Percentiles rank a stretch among this genome's conserved stretches.
Evolutionary conservation across 2,888 invertebrate species (phyloP).

Genomic region (Polydrusus cervinus): DNA sequence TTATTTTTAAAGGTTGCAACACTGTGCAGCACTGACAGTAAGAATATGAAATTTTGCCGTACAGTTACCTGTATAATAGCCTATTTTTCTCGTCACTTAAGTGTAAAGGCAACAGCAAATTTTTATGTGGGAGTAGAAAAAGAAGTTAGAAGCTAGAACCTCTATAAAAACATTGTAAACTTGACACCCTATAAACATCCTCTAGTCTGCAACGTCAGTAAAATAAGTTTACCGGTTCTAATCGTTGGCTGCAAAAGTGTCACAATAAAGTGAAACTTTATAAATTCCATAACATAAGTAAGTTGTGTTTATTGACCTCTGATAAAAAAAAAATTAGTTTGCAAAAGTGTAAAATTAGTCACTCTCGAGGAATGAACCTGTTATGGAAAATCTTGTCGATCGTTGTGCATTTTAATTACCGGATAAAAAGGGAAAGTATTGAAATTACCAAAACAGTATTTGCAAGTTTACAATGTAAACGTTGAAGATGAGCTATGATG

Average conservation of each 20-base stretch:
- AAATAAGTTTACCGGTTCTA: too few relatives aligned
- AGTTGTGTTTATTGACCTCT: background rate
- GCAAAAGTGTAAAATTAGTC: background rate
- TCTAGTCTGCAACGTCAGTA: too few relatives aligned
- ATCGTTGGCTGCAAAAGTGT: background rate
- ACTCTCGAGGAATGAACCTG: background rate
- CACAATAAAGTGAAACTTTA: background rate
- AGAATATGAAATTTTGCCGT: too few relatives aligned
- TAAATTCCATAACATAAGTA: background rate
- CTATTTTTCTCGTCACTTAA: too few relatives aligned
- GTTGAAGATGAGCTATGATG: slow-evolving; percentile 27
- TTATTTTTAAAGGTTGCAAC: too few relatives aligned
- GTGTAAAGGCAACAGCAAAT: too few relatives aligned
- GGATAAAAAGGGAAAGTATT: slow-evolving; percentile 42
- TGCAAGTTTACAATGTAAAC: slow-evolving; percentile 13
- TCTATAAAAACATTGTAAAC: background rate
- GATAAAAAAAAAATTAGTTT: background rate
- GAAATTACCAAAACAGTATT: slow-evolving; percentile 31
- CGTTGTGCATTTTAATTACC: slow-evolving; percentile 36
- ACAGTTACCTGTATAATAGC: too few relatives aligned
- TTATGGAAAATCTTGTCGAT: slow-evolving; percentile 20
- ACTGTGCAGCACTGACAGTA: too few relatives aligned
- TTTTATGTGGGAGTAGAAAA: too few relatives aligned
- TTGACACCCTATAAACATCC: too few relatives aligned
- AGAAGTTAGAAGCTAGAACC: too few relatives aligned